phyloP scores from a whole-genome alignment of 2,797 vertebrate genomes.

The Coregonus sp. region DNA sequence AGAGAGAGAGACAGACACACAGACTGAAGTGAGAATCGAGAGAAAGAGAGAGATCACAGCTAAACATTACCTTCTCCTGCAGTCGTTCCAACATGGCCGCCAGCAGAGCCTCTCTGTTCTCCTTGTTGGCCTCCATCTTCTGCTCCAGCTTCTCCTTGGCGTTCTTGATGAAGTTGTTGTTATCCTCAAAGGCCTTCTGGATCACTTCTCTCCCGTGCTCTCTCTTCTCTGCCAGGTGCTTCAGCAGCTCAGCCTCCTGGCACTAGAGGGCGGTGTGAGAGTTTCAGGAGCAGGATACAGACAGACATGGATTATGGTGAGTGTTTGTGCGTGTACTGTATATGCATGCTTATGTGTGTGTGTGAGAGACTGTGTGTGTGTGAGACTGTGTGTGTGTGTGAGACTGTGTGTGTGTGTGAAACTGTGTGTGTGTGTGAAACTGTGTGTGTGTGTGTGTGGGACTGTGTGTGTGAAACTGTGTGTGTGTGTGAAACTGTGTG shows the following conservation, averaged over 20 bases:
- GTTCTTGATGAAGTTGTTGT: too few relatives aligned
- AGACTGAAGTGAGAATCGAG: not conserved
- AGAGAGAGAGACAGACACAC: too few relatives aligned
- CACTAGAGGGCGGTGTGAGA: not conserved
- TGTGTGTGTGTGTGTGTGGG: too few relatives aligned
- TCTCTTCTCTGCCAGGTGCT: constrained; percentile 74
- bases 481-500: too few relatives aligned
- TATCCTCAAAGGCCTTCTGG: too few relatives aligned
- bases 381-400: not conserved
- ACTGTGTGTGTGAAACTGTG: too few relatives aligned
- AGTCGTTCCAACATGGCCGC: constrained; percentile 95
- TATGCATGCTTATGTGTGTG: too few relatives aligned
- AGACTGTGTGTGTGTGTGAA: constrained; percentile 2
- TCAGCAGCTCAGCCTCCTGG: constrained; percentile 78
- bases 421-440: not conserved
- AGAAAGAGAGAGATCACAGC: not conserved
- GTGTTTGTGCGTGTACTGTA: too few relatives aligned
- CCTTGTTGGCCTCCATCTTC: too few relatives aligned
- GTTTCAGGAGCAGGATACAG: not conserved
- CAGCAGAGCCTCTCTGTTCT: constrained; percentile 62
- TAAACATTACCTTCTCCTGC: constrained; percentile 89
- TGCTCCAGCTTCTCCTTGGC: too few relatives aligned
- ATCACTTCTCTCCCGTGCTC: too few relatives aligned
- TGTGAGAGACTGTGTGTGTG: not conserved
- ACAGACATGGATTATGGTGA: not conserved